These are phyloP conservation scores for Leptoclinus maculatus DNA, from an alignment of 2,797 vertebrate species.

Conservation along the genomic window DNA sequence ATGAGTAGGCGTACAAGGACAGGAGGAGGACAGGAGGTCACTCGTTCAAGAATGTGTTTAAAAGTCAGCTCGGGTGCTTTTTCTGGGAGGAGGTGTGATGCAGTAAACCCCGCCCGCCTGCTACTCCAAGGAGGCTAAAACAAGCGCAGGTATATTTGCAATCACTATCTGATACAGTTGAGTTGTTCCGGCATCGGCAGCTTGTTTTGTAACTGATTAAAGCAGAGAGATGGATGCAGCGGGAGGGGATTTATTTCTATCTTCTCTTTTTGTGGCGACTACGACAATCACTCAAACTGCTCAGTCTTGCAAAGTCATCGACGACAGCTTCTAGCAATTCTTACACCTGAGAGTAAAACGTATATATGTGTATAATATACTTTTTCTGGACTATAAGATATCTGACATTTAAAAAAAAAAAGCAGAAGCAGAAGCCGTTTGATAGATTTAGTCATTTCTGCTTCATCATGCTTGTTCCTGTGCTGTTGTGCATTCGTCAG, in stretches of 20 bases:
- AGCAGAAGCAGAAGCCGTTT: slow-evolving; percentile 5
- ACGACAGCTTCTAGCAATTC: slow-evolving; percentile 37
- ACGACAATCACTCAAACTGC: slow-evolving; percentile 44
- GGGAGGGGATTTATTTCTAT: slow-evolving; percentile 31
- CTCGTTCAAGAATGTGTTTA: slow-evolving; percentile 27
- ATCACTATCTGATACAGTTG: neutral
- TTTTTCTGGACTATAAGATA: too few species aligned
- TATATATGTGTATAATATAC: too few species aligned
- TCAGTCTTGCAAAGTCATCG: slow-evolving; percentile 45
- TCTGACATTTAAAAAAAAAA: too few species aligned
- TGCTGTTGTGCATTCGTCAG: neutral
- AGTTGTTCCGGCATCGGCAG: neutral
- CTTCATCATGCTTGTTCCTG: slow-evolving; percentile 13
- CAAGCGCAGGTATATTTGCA: neutral
- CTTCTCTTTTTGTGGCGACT: slow-evolving; percentile 37
- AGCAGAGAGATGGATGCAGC: slow-evolving; percentile 16
- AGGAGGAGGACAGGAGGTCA: slow-evolving; percentile 39
- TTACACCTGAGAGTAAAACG: slow-evolving; percentile 1
- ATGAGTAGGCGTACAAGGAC: slow-evolving; percentile 47
- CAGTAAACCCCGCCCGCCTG: slow-evolving; percentile 24
- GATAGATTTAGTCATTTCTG: slow-evolving; percentile 9
- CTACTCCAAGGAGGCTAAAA: slow-evolving; percentile 11
- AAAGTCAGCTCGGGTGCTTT: slow-evolving; percentile 29
- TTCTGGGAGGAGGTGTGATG: slow-evolving; percentile 30
- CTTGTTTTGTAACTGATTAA: slow-evolving; percentile 34